Conservation (phyloP, 1,140 invertebrate genomes). For the Saccostrea glomerata region DNA sequence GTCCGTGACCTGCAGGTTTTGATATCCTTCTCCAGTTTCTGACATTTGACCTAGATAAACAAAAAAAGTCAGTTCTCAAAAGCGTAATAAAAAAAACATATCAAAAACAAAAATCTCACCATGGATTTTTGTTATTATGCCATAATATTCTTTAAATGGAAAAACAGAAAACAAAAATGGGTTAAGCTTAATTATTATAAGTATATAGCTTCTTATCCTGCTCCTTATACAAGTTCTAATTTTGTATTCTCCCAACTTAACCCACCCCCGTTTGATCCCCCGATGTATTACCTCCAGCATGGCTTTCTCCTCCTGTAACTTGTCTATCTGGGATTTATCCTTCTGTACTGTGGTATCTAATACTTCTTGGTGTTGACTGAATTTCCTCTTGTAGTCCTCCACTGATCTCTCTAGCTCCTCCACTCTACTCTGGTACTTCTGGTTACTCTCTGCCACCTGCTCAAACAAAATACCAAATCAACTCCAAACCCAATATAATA, state of each 20-base stretch:
- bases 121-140: too few species aligned
- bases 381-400: slow-evolving; percentile 69
- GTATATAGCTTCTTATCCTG: too few species aligned
- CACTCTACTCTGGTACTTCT: slow-evolving; percentile 69
- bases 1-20: slow-evolving; percentile 72
- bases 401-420: slow-evolving; percentile 72
- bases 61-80: background rate
- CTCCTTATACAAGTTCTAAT: background rate
- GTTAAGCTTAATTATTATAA: too few species aligned
- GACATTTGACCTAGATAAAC: slow-evolving; percentile 73
- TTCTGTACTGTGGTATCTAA: slow-evolving; percentile 69
- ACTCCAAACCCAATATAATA: background rate
- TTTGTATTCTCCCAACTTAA: background rate
- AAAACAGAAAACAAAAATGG: too few species aligned
- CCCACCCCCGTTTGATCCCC: background rate
- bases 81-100: background rate
- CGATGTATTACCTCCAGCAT: slow-evolving; percentile 75
- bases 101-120: background rate
- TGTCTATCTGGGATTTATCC: slow-evolving; percentile 73
- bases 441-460: slow-evolving; percentile 75
- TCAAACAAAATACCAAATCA: background rate
- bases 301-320: slow-evolving; percentile 77
- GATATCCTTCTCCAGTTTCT: slow-evolving; percentile 74
- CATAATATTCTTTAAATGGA: too few species aligned
- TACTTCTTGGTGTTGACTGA: slow-evolving; percentile 71